These are phyloP conservation scores for Mormyrus iriodes DNA, from an alignment of 2,113 vertebrate genomes.

Conservation along the genomic window DNA sequence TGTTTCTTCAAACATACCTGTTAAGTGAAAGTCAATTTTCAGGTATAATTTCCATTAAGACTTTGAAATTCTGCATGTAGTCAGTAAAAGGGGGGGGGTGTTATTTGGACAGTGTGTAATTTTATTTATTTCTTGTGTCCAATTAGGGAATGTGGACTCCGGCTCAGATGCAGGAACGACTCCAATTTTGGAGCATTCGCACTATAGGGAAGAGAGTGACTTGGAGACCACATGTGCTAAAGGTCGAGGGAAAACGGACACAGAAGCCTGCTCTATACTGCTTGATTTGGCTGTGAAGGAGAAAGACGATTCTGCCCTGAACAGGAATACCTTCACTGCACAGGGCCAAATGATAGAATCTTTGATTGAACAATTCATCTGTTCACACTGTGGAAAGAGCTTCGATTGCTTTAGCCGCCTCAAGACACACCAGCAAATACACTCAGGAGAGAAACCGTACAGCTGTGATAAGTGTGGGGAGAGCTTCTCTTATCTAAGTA, in stretches of 20 bases:
- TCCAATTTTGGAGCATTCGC: conserved; percentile 45
- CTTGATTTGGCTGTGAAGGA: conserved; percentile 14
- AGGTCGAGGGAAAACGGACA: background rate
- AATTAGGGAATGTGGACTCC: background rate
- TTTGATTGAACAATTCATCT: conserved; percentile 56
- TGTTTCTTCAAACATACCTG: background rate
- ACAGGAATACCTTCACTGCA: background rate
- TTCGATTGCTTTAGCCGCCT: conserved; percentile 73
- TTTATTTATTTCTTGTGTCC: background rate
- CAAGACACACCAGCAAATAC: conserved; percentile 62
- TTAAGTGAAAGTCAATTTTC: background rate
- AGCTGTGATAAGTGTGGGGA: conserved; percentile 19
- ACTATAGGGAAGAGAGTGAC: conserved; percentile 30
- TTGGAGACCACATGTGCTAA: background rate
- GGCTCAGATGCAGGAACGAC: conserved; percentile 21
- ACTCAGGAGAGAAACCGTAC: conserved; percentile 18
- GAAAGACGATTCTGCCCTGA: conserved; percentile 30
- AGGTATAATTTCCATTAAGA: background rate
- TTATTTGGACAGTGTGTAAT: background rate
- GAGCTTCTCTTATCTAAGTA: conserved; percentile 11
- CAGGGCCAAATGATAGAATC: background rate
- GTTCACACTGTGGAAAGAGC: conserved; percentile 70
- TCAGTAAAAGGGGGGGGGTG: background rate
- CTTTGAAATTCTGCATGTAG: background rate
- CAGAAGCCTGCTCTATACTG: conserved; percentile 33